Evolutionary conservation across 1,140 invertebrate species (phyloP).

Genomic region (Platorchestia sp.): DNA sequence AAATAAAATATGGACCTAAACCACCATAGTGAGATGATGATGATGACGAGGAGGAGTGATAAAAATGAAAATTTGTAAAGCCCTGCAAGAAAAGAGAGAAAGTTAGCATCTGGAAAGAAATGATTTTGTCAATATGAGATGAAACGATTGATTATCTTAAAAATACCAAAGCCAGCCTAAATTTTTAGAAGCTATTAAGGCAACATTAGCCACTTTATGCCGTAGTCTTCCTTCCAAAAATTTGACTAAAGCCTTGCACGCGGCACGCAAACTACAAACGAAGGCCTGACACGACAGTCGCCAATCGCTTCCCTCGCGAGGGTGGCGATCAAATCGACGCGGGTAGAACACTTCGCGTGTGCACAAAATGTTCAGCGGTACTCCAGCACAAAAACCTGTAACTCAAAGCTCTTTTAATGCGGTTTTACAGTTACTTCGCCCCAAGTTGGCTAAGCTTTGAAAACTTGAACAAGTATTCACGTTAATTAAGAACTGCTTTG

Average conservation of each 20-base stretch:
- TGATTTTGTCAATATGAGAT: background rate
- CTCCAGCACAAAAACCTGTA: background rate
- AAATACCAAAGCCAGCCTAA: background rate
- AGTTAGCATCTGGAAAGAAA: constrained; percentile 30
- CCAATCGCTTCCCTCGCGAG: background rate
- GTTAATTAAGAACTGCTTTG: background rate
- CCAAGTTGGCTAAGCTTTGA: background rate
- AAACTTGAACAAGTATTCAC: background rate
- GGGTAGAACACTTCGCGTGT: background rate
- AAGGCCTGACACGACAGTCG: background rate
- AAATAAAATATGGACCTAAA: constrained; percentile 9
- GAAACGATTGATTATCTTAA: constrained; percentile 16
- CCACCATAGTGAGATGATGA: background rate
- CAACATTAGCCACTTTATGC: background rate
- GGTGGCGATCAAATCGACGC: background rate
- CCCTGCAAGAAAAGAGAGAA: constrained; percentile 28
- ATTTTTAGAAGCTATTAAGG: background rate
- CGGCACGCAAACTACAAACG: background rate
- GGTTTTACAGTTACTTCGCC: background rate
- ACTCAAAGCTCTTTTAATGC: background rate
- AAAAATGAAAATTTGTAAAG: background rate
- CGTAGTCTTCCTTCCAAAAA: background rate
- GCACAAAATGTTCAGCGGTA: constrained; percentile 48
- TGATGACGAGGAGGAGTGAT: background rate
- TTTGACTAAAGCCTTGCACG: background rate